phyloP scores from a whole-genome alignment of 2,888 invertebrate genomes.

The Diloba caeruleocephala region DNA sequence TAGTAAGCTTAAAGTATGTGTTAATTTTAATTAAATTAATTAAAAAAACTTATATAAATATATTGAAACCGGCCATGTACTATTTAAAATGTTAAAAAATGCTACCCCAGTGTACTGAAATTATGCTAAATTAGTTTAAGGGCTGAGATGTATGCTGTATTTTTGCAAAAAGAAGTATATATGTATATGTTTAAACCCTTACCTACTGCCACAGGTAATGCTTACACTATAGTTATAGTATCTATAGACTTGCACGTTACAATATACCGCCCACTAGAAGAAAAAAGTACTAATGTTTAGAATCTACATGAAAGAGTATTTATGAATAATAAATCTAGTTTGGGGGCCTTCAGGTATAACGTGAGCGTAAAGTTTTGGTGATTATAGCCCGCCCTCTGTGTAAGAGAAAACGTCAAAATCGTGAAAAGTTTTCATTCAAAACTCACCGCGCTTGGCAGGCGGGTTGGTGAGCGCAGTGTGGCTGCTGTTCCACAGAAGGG shows the following conservation, averaged over 20 bases:
- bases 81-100: slow-evolving; percentile 62
- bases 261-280: slow-evolving; percentile 27
- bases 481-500: too few relatives aligned
- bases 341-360: too few relatives aligned
- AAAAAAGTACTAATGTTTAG: neutral
- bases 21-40: slow-evolving; percentile 62
- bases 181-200: slow-evolving; percentile 53
- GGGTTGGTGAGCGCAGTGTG: too few relatives aligned
- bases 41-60: slow-evolving; percentile 65
- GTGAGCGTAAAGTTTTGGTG: too few relatives aligned
- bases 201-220: slow-evolving; percentile 57
- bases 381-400: too few relatives aligned
- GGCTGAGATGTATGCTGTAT: slow-evolving; percentile 75
- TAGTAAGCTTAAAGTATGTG: slow-evolving; percentile 66
- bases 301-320: too few relatives aligned
- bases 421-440: too few relatives aligned
- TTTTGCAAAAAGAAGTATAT: slow-evolving; percentile 76
- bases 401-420: too few relatives aligned
- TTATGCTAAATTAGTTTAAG: slow-evolving; percentile 70
- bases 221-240: slow-evolving; percentile 49
- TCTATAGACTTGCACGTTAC: slow-evolving; percentile 51
- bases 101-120: slow-evolving; percentile 75
- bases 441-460: too few relatives aligned
- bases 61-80: slow-evolving; percentile 85
- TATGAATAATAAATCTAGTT: too few relatives aligned